Evolutionary conservation across 1,140 invertebrate genomes (phyloP).

Genomic region (Cydia pomonella): DNA sequence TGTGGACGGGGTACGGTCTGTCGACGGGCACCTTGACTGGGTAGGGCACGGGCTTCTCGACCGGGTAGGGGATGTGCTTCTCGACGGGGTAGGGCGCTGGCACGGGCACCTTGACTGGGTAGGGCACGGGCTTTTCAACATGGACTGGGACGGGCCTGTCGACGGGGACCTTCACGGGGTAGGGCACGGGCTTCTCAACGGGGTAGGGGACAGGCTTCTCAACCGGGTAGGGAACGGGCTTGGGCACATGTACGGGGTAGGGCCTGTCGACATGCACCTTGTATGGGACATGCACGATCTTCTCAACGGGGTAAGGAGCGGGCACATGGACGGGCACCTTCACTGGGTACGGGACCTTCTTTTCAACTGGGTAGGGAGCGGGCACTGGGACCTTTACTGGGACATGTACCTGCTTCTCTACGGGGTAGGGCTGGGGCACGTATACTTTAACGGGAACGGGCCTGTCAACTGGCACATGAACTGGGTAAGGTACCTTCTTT

Average conservation of each 20-base stretch:
- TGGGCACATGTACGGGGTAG: slow-evolving; percentile 87
- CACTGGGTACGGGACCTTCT: slow-evolving; percentile 83
- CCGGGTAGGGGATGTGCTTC: slow-evolving; percentile 81
- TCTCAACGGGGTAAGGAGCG: slow-evolving; percentile 84
- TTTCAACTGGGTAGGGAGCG: slow-evolving; percentile 82
- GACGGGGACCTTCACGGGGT: slow-evolving; percentile 83
- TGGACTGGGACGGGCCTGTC: slow-evolving; percentile 82
- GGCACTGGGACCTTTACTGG: slow-evolving; percentile 82
- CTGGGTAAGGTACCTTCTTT: slow-evolving; percentile 85
- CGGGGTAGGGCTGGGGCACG: slow-evolving; percentile 85
- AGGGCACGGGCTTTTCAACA: slow-evolving; percentile 80
- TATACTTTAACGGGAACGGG: slow-evolving; percentile 84
- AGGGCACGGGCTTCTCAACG: slow-evolving; percentile 84
- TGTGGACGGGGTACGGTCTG: slow-evolving; percentile 82
- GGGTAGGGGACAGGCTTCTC: slow-evolving; percentile 86
- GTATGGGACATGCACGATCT: slow-evolving; percentile 84
- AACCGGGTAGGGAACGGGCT: slow-evolving; percentile 83
- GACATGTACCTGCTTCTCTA: slow-evolving; percentile 79
- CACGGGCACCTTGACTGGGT: slow-evolving; percentile 81
- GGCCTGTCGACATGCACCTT: slow-evolving; percentile 87
- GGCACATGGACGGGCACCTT: slow-evolving; percentile 84
- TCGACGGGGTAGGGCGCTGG: slow-evolving; percentile 80
- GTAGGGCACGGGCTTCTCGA: slow-evolving; percentile 83
- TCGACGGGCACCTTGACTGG: slow-evolving; percentile 83
- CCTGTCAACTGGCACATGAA: slow-evolving; percentile 86